phyloP scores from a whole-genome alignment of 2,888 invertebrate species.

The Chrysotoxum bicinctum region DNA sequence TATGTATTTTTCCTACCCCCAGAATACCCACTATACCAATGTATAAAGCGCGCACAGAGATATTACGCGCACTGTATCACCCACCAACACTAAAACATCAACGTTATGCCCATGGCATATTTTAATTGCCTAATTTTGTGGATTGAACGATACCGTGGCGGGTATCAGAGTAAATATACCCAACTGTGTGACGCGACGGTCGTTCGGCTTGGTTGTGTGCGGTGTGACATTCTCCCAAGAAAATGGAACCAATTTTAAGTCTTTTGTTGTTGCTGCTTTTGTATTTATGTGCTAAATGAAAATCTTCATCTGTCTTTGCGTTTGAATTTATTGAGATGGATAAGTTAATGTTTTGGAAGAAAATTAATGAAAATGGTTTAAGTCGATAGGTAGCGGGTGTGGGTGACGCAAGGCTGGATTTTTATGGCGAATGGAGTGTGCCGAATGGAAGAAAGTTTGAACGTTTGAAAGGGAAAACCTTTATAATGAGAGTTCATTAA shows the following conservation, averaged over 20 bases:
- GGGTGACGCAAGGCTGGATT: constrained; percentile 11
- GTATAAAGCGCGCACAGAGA: constrained; percentile 28
- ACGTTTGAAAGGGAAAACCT: background rate
- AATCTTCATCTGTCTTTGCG: constrained; percentile 72
- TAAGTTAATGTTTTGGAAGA: constrained; percentile 72
- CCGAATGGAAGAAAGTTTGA: constrained; percentile 56
- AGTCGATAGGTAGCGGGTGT: background rate
- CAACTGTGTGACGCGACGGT: background rate
- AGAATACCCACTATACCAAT: constrained; percentile 48
- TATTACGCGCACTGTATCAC: constrained; percentile 34
- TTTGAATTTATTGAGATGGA: constrained; percentile 72
- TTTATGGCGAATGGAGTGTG: constrained; percentile 29
- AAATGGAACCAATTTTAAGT: constrained; percentile 55
- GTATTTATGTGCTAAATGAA: constrained; percentile 49
- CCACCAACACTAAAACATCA: constrained; percentile 38
- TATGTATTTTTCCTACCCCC: constrained; percentile 75
- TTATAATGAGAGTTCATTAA: background rate
- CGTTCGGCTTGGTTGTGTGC: no score
- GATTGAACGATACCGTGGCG: constrained; percentile 76
- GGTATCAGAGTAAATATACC: background rate
- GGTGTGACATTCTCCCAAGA: background rate
- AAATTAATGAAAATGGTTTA: constrained; percentile 66
- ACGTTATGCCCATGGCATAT: constrained; percentile 77
- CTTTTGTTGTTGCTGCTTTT: constrained; percentile 6
- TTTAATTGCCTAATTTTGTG: constrained; percentile 82